phyloP scores from a whole-genome alignment of 2,888 invertebrate genomes.

The Strigamia transsilvanica region DNA sequence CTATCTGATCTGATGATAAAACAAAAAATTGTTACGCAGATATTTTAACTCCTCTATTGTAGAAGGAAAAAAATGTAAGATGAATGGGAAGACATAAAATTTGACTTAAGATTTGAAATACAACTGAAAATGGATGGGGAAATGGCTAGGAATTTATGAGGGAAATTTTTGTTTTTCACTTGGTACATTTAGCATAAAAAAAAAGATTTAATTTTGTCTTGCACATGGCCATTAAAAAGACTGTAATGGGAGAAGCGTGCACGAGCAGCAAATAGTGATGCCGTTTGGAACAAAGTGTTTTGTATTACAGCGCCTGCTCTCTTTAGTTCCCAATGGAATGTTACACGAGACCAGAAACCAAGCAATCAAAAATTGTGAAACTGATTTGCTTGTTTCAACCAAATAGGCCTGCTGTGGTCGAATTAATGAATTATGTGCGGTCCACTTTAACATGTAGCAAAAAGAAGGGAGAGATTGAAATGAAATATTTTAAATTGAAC shows the following conservation, averaged over 20 bases:
- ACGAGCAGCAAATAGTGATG: slow-evolving; percentile 13
- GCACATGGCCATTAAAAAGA: slow-evolving; percentile 29
- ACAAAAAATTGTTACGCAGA: background rate
- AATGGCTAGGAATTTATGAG: slow-evolving; percentile 1
- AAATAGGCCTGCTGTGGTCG: background rate
- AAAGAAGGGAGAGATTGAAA: background rate
- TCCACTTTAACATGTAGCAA: background rate
- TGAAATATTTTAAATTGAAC: background rate
- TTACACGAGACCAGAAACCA: background rate
- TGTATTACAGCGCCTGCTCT: background rate
- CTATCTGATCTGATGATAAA: background rate
- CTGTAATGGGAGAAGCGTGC: slow-evolving; percentile 33
- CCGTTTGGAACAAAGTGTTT: background rate
- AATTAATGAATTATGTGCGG: background rate
- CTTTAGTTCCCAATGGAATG: slow-evolving; percentile 32
- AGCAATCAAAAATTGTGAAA: slow-evolving; percentile 15
- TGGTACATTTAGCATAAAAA: background rate
- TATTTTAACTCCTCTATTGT: background rate
- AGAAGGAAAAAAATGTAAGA: background rate
- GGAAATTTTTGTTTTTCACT: background rate
- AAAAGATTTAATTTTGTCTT: background rate
- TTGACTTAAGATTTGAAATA: background rate
- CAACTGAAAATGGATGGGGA: background rate
- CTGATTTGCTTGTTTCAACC: background rate
- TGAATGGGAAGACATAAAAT: background rate